Percentiles rank a stretch among this genome's conserved stretches.
phyloP scores from a whole-genome alignment of 2,797 vertebrate species.

The Psittacula derbiana region DNA sequence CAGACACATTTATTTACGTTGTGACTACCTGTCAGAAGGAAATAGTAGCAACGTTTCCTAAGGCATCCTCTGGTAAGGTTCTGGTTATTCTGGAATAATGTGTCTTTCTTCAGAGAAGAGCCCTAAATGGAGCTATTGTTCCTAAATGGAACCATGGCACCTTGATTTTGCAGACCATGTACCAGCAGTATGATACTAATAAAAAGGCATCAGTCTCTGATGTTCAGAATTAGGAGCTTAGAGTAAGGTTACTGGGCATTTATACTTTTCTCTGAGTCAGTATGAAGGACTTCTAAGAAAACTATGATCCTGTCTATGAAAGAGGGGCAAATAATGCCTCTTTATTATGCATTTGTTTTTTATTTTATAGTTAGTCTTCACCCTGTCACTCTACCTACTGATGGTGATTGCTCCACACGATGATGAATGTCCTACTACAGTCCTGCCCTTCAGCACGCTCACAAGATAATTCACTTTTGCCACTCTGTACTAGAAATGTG shows the following conservation, averaged over 20 bases:
- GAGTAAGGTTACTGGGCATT: not conserved
- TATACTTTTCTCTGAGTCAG: not conserved
- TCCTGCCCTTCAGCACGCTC: not conserved
- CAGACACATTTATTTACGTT: slow-evolving; percentile 20
- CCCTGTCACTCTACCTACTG: not conserved
- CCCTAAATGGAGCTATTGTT: not conserved
- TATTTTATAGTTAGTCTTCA: not conserved
- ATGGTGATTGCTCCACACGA: not conserved
- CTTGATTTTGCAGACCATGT: not conserved
- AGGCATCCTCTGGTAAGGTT: not conserved
- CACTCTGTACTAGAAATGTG: not conserved
- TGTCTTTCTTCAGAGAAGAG: not conserved
- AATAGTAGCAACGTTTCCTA: not conserved
- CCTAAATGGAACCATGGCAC: not conserved
- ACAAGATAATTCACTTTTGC: not conserved
- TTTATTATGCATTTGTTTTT: not conserved
- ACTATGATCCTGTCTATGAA: not conserved
- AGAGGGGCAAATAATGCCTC: not conserved
- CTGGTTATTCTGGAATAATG: not conserved
- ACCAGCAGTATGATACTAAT: not conserved
- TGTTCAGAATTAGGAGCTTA: not conserved
- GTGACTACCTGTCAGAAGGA: slow-evolving; percentile 36
- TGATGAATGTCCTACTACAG: not conserved
- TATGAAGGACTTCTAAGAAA: not conserved
- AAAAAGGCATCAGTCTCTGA: not conserved